Conservation (phyloP, 2,888 invertebrate genomes). For the Chironomus riparius region DNA sequence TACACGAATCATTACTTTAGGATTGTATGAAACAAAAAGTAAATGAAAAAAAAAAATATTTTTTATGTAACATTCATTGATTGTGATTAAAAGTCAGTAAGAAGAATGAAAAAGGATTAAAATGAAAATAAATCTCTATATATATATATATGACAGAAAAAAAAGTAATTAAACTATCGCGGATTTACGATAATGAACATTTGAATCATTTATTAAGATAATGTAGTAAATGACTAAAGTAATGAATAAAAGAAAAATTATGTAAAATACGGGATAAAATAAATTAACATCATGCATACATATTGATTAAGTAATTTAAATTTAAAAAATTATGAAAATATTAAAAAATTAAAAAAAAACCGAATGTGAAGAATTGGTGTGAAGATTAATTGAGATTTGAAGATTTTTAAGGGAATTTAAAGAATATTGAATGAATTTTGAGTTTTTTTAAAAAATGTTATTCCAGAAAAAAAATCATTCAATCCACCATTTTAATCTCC, state of each 20-base stretch:
- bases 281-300: not conserved
- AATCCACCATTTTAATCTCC: too few species aligned
- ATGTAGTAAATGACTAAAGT: not conserved
- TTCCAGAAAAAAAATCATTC: too few species aligned
- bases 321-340: not conserved
- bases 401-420: too few species aligned
- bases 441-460: too few species aligned
- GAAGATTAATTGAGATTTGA: too few species aligned
- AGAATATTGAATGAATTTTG: too few species aligned
- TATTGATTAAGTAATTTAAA: not conserved
- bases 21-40: too few species aligned
- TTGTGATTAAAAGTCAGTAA: slow-evolving; percentile 12
- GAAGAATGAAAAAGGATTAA: not conserved
- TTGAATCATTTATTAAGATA: slow-evolving; percentile 24
- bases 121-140: slow-evolving; percentile 1
- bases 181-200: not conserved
- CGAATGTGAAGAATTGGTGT: too few species aligned
- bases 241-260: not conserved
- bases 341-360: too few species aligned
- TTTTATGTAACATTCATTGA: not conserved
- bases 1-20: too few species aligned
- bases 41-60: not conserved
- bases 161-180: not conserved
- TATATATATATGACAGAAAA: not conserved
- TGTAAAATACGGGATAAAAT: not conserved